Evolutionary conservation across 2,113 vertebrate species (phyloP).

Genomic region (Tautogolabrus adspersus): DNA sequence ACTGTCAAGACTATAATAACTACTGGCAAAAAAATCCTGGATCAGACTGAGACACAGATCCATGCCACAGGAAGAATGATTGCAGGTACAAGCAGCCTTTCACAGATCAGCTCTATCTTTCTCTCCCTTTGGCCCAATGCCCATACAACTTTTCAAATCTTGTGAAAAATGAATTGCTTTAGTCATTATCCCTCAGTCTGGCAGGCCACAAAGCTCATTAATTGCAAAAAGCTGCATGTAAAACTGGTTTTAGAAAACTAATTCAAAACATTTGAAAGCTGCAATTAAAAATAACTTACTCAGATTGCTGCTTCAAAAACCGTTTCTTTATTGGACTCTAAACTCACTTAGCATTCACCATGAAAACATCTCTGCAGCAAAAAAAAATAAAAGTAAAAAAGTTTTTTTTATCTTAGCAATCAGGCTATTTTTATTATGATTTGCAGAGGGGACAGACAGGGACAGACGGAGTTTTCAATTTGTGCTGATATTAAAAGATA

Average conservation of each 20-base stretch:
- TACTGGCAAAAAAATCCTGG: constrained; percentile 10
- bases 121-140: too few relatives aligned
- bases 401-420: too few relatives aligned
- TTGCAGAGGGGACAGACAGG: not conserved
- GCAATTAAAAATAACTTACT: constrained; percentile 3
- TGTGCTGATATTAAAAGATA: not conserved
- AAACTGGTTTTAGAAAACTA: too few relatives aligned
- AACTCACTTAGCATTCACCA: constrained; percentile 38
- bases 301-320: constrained; percentile 47
- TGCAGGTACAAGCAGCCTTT: constrained; percentile 60
- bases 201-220: too few relatives aligned
- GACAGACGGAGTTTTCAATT: not conserved
- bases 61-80: constrained; percentile 51
- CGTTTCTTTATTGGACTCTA: constrained; percentile 62
- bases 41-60: constrained; percentile 43
- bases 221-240: too few relatives aligned
- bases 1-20: constrained; percentile 58
- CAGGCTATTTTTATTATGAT: constrained; percentile 54
- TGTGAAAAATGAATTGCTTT: too few relatives aligned
- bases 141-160: too few relatives aligned
- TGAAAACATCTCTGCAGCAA: constrained; percentile 46
- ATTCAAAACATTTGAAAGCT: not conserved
- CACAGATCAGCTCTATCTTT: constrained; percentile 48
- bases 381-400: too few relatives aligned
- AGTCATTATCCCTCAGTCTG: too few relatives aligned